A percentile compares a stretch with the other conserved stretches of the same genome.
Conservation (phyloP, 1,140 invertebrate species). For the Conus ventricosus region DNA sequence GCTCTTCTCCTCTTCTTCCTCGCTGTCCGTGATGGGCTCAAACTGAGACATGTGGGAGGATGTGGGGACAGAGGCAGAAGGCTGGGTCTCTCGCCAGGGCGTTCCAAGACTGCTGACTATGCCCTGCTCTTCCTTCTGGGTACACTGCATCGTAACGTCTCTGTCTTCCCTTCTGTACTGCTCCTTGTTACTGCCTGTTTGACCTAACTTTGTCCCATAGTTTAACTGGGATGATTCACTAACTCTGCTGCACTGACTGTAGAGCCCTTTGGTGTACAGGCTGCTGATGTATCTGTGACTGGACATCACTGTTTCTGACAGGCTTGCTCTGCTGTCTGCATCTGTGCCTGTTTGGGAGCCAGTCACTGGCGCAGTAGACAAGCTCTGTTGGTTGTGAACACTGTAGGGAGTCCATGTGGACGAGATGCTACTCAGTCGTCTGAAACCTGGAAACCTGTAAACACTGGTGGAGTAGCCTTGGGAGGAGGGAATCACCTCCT, state of each 20-base stretch:
- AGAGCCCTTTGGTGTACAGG: background rate
- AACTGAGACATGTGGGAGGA: slow-evolving; percentile 8
- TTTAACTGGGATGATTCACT: background rate
- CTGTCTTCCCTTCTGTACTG: background rate
- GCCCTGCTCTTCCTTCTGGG: background rate
- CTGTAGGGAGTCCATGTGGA: slow-evolving; percentile 4
- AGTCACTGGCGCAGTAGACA: background rate
- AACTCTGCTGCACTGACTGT: background rate
- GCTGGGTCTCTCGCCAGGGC: slow-evolving; percentile 21
- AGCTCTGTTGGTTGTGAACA: background rate
- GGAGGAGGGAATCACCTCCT: slow-evolving; percentile 30
- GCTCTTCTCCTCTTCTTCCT: slow-evolving; percentile 16
- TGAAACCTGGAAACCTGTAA: slow-evolving; percentile 20
- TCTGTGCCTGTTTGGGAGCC: background rate
- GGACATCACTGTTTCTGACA: background rate
- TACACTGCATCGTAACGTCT: background rate
- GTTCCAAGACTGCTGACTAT: slow-evolving; percentile 18
- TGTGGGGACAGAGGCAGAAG: background rate
- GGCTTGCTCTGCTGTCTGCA: background rate
- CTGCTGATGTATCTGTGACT: background rate
- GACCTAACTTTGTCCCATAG: no score
- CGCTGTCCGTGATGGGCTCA: slow-evolving; percentile 37
- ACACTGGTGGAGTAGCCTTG: slow-evolving; percentile 21
- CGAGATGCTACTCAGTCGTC: background rate
- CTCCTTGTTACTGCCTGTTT: background rate